Evolutionary conservation across 2,888 invertebrate genomes (phyloP).

Genomic region (Tubulanus polymorphus): DNA sequence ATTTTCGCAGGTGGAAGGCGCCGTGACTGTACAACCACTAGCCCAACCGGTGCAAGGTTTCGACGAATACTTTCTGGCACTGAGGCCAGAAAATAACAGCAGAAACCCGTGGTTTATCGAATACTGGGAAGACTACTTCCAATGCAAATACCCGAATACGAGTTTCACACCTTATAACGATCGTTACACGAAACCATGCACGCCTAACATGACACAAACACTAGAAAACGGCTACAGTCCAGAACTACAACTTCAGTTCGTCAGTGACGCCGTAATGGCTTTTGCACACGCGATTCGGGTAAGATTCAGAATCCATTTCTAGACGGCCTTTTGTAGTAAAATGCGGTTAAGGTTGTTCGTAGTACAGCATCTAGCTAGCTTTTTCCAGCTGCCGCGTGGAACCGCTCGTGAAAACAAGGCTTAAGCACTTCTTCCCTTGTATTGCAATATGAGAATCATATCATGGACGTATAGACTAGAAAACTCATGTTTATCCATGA

Average conservation of each 20-base stretch:
- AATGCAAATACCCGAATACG: conserved; percentile 67
- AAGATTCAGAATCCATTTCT: conserved; percentile 6
- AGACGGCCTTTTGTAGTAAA: too few relatives aligned
- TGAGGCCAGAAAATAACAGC: conserved; percentile 39
- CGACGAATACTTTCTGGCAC: conserved; percentile 43
- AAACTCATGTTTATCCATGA: too few relatives aligned
- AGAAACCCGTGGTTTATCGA: conserved; percentile 52
- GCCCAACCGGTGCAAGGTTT: conserved; percentile 73
- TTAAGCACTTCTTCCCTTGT: too few relatives aligned
- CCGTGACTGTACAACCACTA: conserved; percentile 88
- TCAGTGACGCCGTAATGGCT: conserved; percentile 92
- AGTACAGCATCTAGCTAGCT: too few relatives aligned
- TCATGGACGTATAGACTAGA: too few relatives aligned
- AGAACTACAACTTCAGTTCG: conserved; percentile 92
- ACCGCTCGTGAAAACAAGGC: too few relatives aligned
- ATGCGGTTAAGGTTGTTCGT: background rate
- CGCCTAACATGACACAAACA: conserved; percentile 71
- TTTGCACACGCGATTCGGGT: conserved; percentile 76
- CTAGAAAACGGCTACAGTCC: conserved; percentile 64
- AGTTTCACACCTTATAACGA: conserved; percentile 55
- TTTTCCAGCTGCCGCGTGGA: background rate
- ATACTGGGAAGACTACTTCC: conserved; percentile 76
- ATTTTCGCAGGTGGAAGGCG: conserved; percentile 72
- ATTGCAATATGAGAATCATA: too few relatives aligned
- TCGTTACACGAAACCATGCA: conserved; percentile 60